Conservation (phyloP, 2,888 invertebrate genomes). For the Prosopocoilus inquinatus region DNA sequence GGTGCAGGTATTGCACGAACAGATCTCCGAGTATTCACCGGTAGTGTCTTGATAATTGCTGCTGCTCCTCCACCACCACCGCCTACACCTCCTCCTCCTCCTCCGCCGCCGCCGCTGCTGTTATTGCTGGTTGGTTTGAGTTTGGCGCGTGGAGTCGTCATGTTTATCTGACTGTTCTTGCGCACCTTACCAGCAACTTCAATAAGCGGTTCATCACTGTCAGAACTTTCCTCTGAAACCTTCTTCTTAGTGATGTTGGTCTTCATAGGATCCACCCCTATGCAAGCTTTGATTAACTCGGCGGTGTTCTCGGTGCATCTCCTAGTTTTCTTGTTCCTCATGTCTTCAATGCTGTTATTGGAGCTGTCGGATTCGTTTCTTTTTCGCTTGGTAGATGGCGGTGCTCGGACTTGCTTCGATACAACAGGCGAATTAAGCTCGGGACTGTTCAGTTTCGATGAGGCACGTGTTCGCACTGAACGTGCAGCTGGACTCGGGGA, state of each 20-base stretch:
- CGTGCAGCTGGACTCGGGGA: constrained; percentile 49
- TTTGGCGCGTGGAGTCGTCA: constrained; percentile 18
- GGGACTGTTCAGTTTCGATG: constrained; percentile 67
- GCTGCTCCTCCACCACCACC: constrained; percentile 34
- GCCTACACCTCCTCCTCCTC: constrained; percentile 39
- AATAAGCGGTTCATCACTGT: constrained; percentile 78
- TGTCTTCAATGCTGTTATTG: constrained; percentile 37
- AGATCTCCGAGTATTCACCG: constrained; percentile 44
- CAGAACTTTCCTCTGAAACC: constrained; percentile 70
- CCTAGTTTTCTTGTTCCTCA: constrained; percentile 46
- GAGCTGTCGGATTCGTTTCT: constrained; percentile 79
- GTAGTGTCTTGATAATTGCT: constrained; percentile 24
- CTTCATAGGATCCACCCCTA: constrained; percentile 36
- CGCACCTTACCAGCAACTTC: constrained; percentile 68
- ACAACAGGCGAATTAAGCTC: constrained; percentile 48
- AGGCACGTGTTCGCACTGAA: constrained; percentile 60
- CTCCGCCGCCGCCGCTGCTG: not conserved
- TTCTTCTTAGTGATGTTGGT: constrained; percentile 37
- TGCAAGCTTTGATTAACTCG: constrained; percentile 53
- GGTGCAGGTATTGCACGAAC: constrained; percentile 42
- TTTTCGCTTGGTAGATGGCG: constrained; percentile 62
- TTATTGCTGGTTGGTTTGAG: constrained; percentile 12
- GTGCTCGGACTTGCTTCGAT: constrained; percentile 22
- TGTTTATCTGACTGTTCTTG: constrained; percentile 34
- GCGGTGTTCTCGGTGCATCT: constrained; percentile 63